Conservation (phyloP, 35 echinoderm and acorn worm species). For the Anneissia japonica region DNA sequence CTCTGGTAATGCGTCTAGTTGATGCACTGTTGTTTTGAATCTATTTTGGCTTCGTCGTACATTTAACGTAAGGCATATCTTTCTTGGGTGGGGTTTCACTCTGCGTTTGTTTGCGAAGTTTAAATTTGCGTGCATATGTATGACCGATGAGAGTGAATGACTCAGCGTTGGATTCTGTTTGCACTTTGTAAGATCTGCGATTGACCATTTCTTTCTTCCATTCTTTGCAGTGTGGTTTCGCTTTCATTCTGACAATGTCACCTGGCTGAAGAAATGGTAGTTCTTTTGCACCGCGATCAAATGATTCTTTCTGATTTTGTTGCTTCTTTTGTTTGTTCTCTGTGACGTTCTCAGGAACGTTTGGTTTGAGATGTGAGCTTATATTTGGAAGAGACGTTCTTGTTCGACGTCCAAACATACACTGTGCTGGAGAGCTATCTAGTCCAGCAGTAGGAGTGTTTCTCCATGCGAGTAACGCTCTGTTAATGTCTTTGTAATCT, state of each 20-base stretch:
- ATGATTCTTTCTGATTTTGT: slow-evolving; percentile 29
- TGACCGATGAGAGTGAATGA: too few species aligned
- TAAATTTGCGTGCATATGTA: too few species aligned
- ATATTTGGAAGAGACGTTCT: slow-evolving; percentile 17
- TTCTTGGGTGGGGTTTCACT: too few species aligned
- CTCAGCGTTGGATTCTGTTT: too few species aligned
- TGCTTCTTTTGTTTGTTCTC: slow-evolving; percentile 5
- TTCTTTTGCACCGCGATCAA: slow-evolving; percentile 33
- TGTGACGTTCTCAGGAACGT: not conserved
- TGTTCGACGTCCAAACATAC: slow-evolving; percentile 21
- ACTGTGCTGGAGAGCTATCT: slow-evolving; percentile 37
- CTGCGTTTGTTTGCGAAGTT: too few species aligned
- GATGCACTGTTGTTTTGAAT: too few species aligned
- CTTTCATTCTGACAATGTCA: slow-evolving; percentile 48
- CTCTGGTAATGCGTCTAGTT: too few species aligned
- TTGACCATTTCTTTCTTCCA: too few species aligned
- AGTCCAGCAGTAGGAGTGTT: slow-evolving; percentile 29
- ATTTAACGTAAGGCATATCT: too few species aligned
- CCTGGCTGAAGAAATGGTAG: slow-evolving; percentile 15
- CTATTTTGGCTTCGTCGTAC: too few species aligned
- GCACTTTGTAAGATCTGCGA: too few species aligned
- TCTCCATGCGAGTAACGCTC: slow-evolving; percentile 19
- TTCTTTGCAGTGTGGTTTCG: too few species aligned
- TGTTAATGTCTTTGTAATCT: slow-evolving; percentile 22
- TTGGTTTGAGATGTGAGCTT: slow-evolving; percentile 2